Evolutionary conservation across 2,797 vertebrate species (phyloP), one percentile per base, ranked within the genome.

Genomic region (Chelidonichthys spinosus): DNA sequence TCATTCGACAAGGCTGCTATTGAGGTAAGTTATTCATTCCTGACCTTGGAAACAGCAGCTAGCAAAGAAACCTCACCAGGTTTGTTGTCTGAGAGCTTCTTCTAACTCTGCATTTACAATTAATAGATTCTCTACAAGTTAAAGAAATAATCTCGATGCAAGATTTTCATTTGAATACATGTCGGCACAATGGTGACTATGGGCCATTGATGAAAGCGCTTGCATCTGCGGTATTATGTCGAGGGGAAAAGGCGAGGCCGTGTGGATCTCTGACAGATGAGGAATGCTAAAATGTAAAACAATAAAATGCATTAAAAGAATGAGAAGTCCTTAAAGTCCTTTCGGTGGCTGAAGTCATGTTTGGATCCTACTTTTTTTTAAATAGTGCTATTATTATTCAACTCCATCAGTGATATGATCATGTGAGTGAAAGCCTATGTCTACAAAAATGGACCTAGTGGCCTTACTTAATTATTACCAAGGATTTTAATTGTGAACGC

Each of bases 41-140:
- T 72, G 43, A 68, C 52, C 42, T 65, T 68, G 50, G 36, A 74
- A 62, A 76, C 35, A 14, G 40, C 52, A 17, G 44, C n/a, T 44
- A 32, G 66, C 32, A 66, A 74, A 74, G 74, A 13, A 62, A 44
- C 11, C 55, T 52, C 54, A 55, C 10, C 18, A 35, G 59, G 35
- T 81, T 32, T 75, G 39, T 50, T 43, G 9, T 18, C 54, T 55
- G 52, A 42, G 37, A 7, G 5, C 15, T 35, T 73, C 39, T 36
- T 18, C 66, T 2, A 15, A 36, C 25, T 47, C n/a, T 56, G 9
- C 32, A 71, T 72, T 69, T 42, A 53, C 35, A 46, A 60, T 54
- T 74, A 40, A 63, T 52, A 59, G 0, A 60, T 54, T 56, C 35
- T 17, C 14, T 35, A 15, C 5, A 11, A 47, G 36, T 37, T 11